Percentiles rank a stretch among this genome's conserved stretches.
phyloP scores from a whole-genome alignment of 2,113 vertebrate species.

The Dryoscopus gambensis region DNA sequence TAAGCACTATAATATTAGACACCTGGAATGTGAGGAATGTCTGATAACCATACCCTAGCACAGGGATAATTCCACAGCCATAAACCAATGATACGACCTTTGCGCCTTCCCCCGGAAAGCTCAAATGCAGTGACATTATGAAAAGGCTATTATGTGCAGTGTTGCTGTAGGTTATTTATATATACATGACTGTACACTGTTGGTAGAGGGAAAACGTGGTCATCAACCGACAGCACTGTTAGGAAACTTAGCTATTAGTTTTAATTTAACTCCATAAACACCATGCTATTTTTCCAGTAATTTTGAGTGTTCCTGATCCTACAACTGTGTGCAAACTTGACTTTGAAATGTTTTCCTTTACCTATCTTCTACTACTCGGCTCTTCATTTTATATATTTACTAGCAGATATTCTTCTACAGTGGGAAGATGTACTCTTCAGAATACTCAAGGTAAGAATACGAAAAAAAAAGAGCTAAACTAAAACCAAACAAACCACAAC shows the following conservation, averaged over 20 bases:
- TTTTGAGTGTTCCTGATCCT: not conserved
- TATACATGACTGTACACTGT: not conserved
- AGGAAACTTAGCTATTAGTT: not conserved
- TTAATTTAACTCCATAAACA: not conserved
- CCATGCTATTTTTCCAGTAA: not conserved
- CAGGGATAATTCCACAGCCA: conserved; percentile 67
- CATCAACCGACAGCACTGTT: not conserved
- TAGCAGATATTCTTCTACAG: not conserved
- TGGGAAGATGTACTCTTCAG: not conserved
- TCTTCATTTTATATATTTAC: not conserved
- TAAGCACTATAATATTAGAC: conserved; percentile 71
- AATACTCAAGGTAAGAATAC: not conserved
- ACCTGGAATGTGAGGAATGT: conserved; percentile 80
- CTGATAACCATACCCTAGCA: conserved; percentile 64
- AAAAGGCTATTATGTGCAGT: conserved; percentile 12
- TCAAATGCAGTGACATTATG: conserved; percentile 43
- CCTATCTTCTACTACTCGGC: not conserved
- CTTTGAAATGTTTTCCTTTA: not conserved
- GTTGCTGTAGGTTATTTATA: not conserved
- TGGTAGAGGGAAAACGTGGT: not conserved
- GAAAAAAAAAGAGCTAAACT: not conserved
- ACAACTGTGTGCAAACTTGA: not conserved
- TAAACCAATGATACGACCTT: conserved; percentile 70
- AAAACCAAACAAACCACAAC: not conserved
- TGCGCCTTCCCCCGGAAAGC: conserved; percentile 58